Evolutionary conservation across 2,888 invertebrate genomes (phyloP).

Genomic region (Thymelicus acteon): DNA sequence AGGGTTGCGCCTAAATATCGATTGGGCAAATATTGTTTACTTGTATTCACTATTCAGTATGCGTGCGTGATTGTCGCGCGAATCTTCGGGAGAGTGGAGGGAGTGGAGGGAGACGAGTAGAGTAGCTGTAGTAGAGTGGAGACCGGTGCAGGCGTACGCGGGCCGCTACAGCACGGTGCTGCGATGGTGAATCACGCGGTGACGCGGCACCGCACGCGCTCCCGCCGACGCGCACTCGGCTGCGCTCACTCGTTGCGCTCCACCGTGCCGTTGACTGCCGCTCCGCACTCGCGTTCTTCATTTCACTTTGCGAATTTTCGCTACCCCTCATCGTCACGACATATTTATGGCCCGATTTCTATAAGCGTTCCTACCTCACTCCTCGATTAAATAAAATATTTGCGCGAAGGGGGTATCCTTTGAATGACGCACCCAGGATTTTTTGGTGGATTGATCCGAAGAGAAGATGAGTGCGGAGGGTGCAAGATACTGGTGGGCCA

Average conservation of each 20-base stretch:
- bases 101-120: not conserved
- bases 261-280: conserved; percentile 49
- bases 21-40: no score
- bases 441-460: not conserved
- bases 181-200: conserved; percentile 44
- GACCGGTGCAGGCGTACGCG: conserved; percentile 46
- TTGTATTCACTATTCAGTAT: no score
- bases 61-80: no score
- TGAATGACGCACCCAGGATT: not conserved
- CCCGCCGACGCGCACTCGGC: conserved; percentile 42
- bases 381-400: not conserved
- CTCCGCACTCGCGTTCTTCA: conserved; percentile 20
- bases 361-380: not conserved
- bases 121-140: not conserved
- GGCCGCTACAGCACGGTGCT: conserved; percentile 15
- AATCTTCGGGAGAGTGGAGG: no score
- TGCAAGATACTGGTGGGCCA: conserved; percentile 49
- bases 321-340: not conserved
- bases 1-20: no score
- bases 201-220: conserved; percentile 45
- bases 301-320: not conserved
- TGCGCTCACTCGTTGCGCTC: conserved; percentile 54
- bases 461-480: conserved; percentile 22
- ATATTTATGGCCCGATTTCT: not conserved
- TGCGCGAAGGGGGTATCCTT: not conserved